These are phyloP conservation scores for Oreochromis tanganicae DNA, from an alignment of 2,113 vertebrate species.

Conservation along the genomic window DNA sequence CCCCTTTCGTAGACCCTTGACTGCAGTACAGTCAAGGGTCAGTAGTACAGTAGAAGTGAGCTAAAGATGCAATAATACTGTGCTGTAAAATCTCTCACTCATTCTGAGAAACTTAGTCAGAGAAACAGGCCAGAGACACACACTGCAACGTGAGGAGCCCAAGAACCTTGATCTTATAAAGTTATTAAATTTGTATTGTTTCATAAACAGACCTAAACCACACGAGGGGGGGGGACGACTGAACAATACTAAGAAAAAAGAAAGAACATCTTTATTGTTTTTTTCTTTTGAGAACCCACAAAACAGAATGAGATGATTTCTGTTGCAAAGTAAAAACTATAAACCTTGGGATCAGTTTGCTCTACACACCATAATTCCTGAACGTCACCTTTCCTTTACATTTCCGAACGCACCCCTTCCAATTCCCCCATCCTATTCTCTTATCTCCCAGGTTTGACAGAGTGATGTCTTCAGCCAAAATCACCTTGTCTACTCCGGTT, in stretches of 20 bases:
- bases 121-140: not conserved
- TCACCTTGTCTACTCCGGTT: conserved; percentile 57
- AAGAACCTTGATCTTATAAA: not conserved
- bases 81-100: not conserved
- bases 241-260: not conserved
- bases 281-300: not conserved
- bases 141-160: not conserved
- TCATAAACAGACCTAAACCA: not conserved
- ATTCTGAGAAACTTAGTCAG: not conserved
- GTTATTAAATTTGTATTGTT: not conserved
- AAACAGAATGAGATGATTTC: not conserved
- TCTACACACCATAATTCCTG: conserved; percentile 14
- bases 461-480: conserved; percentile 67
- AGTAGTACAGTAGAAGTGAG: not conserved
- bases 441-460: conserved; percentile 60
- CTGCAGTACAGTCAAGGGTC: not conserved
- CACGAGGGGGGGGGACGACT: not conserved
- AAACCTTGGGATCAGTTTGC: not conserved
- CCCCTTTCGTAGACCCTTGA: not conserved
- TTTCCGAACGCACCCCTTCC: conserved; percentile 3
- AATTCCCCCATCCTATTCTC: conserved; percentile 22
- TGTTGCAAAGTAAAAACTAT: not conserved
- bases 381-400: conserved; percentile 23
- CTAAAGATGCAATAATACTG: not conserved
- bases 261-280: not conserved